phyloP scores from a whole-genome alignment of 2,797 vertebrate genomes.

The Falco peregrinus region DNA sequence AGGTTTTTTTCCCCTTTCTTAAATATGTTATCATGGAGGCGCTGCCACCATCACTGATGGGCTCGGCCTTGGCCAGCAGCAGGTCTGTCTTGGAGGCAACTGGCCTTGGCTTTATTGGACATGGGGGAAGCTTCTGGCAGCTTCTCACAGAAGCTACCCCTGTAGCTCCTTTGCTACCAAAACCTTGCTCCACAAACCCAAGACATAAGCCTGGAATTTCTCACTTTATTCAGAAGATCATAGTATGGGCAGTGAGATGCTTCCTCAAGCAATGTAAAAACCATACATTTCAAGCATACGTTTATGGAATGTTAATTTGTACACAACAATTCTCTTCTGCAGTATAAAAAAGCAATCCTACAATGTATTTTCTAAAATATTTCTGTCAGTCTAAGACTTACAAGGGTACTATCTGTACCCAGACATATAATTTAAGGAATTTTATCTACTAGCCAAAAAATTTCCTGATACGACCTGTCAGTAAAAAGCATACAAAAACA shows the following conservation, averaged over 20 bases:
- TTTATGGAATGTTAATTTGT: background rate
- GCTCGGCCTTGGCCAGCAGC: accelerated
- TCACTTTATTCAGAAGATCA: background rate
- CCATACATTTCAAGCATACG: accelerated
- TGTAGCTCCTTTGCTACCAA: background rate
- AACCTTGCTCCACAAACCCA: accelerated
- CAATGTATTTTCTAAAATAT: background rate
- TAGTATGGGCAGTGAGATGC: background rate
- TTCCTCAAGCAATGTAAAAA: background rate
- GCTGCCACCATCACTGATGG: accelerated
- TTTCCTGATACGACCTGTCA: background rate
- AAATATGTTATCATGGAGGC: background rate
- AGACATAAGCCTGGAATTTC: background rate
- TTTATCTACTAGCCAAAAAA: background rate
- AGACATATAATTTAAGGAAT: background rate
- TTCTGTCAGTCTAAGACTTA: background rate
- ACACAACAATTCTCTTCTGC: background rate
- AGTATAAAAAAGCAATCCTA: background rate
- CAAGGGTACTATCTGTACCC: background rate
- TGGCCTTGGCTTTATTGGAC: accelerated
- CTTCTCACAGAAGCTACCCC: background rate
- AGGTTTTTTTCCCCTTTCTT: background rate
- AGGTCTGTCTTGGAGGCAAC: accelerated
- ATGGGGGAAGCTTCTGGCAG: accelerated
- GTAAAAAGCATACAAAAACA: background rate